Evolutionary conservation across 2,797 vertebrate genomes (phyloP).

Genomic region (Leuciscus waleckii): DNA sequence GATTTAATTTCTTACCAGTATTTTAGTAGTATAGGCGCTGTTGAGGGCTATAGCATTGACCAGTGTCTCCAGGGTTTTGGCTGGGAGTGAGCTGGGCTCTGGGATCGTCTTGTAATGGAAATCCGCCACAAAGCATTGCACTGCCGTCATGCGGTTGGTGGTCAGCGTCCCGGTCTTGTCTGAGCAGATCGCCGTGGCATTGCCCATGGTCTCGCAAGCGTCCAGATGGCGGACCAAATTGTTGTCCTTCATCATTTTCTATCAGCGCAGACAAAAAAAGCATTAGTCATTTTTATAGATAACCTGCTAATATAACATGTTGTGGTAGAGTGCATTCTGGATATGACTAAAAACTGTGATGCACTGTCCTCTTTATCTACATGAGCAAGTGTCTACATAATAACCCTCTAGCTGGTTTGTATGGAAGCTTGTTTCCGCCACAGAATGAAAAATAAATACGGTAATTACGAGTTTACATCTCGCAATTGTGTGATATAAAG

Average conservation of each 20-base stretch:
- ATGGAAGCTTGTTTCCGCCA: too few relatives aligned
- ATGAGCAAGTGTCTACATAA: too few relatives aligned
- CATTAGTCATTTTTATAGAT: background rate
- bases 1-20: conserved; percentile 85
- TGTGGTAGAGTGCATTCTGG: background rate
- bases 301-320: background rate
- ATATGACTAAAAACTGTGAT: background rate
- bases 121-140: conserved; percentile 88
- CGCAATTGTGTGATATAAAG: too few relatives aligned
- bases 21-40: conserved; percentile 97
- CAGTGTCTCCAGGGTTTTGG: conserved; percentile 88
- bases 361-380: background rate
- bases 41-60: conserved; percentile 92
- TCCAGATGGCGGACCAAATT: conserved; percentile 97
- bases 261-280: conserved; percentile 42
- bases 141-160: conserved; percentile 97
- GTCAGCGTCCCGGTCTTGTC: conserved; percentile 98
- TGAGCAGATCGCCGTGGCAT: conserved; percentile 97
- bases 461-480: too few relatives aligned
- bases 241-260: conserved; percentile 99
- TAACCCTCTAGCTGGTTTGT: too few relatives aligned
- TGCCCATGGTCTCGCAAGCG: conserved; percentile 99
- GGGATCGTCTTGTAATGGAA: conserved; percentile 92
- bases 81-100: conserved; percentile 83
- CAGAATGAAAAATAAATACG: too few relatives aligned